Evolutionary conservation across 64 coral and sea anemone genomes (phyloP).

Genomic region (Stichodactyla mertensii): DNA sequence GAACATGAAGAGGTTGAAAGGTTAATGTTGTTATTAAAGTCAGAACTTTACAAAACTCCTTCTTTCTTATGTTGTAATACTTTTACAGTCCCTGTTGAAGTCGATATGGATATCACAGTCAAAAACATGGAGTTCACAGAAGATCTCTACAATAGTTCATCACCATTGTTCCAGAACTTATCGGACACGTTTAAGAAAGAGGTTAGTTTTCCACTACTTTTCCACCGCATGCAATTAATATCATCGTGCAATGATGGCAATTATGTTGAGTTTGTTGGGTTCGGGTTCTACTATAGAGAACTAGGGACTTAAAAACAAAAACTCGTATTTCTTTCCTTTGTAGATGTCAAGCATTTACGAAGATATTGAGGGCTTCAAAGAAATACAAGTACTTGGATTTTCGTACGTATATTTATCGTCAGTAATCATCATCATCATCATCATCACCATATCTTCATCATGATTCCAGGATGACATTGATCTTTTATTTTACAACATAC

Average conservation of each 20-base stretch:
- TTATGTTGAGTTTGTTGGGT: no score
- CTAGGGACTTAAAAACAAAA: no score
- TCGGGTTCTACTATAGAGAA: no score
- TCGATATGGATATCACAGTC: neutral
- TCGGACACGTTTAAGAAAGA: neutral
- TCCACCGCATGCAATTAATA: no score
- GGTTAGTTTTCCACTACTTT: neutral
- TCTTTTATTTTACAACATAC: neutral
- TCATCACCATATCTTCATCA: neutral
- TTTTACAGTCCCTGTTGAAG: neutral
- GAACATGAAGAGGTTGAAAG: no score
- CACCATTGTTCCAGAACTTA: neutral
- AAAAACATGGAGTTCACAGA: neutral
- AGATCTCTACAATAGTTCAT: neutral
- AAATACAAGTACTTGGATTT: neutral
- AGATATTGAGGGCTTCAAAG: neutral
- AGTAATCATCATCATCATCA: neutral
- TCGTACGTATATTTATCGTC: neutral
- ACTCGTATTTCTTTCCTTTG: neutral
- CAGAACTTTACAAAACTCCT: neutral
- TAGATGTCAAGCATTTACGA: neutral
- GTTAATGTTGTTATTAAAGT: no score
- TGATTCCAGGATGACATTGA: neutral
- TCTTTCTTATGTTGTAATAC: neutral
- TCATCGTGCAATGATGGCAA: no score